Percentiles rank a stretch among this genome's conserved stretches.
phyloP scores from a whole-genome alignment of 2,888 invertebrate genomes.

The Tanaodytes sp. region DNA sequence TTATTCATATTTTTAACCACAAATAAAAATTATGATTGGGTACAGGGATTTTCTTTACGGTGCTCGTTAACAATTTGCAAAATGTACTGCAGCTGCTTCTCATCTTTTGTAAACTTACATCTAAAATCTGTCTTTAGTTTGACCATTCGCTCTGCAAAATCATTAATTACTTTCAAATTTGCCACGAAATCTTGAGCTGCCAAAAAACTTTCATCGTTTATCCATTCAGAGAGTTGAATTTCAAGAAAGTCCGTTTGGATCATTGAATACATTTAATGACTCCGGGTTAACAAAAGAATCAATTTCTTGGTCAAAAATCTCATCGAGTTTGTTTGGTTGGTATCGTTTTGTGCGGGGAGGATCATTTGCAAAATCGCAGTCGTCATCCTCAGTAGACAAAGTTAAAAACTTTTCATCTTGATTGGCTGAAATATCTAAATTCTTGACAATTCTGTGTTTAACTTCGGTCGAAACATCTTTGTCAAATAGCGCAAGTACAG shows the following conservation, averaged over 20 bases:
- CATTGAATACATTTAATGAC: not conserved
- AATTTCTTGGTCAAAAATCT: constrained; percentile 1
- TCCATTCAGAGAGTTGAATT: not conserved
- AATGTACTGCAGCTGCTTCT: not conserved
- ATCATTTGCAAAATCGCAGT: constrained; percentile 3
- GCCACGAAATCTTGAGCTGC: not conserved
- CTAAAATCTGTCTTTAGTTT: not conserved
- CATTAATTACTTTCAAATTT: constrained; percentile 3
- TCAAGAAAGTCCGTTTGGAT: not conserved
- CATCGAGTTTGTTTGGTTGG: not conserved
- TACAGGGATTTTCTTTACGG: constrained; percentile 4
- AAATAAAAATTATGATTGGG: too few relatives aligned
- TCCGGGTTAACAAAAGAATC: constrained; percentile 1
- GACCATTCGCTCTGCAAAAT: not conserved
- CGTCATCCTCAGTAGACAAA: not conserved
- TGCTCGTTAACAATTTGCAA: constrained; percentile 5
- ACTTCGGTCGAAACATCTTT: constrained; percentile 5
- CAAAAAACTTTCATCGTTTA: constrained; percentile 1
- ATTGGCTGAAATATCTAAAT: constrained; percentile 9
- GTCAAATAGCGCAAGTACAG: constrained; percentile 11
- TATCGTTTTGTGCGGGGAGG: not conserved
- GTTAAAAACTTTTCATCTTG: not conserved
- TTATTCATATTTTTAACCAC: too few relatives aligned
- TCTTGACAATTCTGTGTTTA: not conserved
- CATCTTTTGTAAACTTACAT: not conserved